phyloP scores from a whole-genome alignment of 53 echinoderm and acorn worm species.

The Antedon mediterranea region DNA sequence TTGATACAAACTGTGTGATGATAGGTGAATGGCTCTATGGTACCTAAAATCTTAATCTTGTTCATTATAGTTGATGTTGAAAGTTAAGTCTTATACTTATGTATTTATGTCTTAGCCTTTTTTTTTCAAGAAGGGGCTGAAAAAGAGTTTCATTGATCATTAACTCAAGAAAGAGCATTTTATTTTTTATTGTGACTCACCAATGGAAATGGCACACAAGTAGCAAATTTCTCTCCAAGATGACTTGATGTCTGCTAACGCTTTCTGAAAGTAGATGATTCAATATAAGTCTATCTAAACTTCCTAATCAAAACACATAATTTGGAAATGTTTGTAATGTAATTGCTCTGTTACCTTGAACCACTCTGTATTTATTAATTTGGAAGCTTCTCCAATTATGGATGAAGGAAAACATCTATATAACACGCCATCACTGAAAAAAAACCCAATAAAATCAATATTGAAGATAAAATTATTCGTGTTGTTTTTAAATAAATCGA shows the following conservation, averaged over 20 bases:
- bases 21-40: too few species aligned
- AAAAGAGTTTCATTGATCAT: too few species aligned
- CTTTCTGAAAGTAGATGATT: slow-evolving; percentile 20
- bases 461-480: too few species aligned
- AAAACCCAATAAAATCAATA: background rate
- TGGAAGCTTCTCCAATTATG: slow-evolving; percentile 36
- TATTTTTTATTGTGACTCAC: slow-evolving; percentile 26
- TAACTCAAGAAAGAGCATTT: too few species aligned
- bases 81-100: too few species aligned
- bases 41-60: too few species aligned
- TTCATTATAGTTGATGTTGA: too few species aligned
- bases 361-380: slow-evolving; percentile 32
- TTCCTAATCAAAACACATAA: background rate
- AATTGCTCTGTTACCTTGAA: slow-evolving; percentile 43
- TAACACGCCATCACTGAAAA: slow-evolving; percentile 34
- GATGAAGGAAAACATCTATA: slow-evolving; percentile 56
- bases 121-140: too few species aligned
- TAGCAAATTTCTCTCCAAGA: slow-evolving; percentile 73
- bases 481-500: too few species aligned
- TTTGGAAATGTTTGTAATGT: too few species aligned
- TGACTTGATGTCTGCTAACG: slow-evolving; percentile 45
- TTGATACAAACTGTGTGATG: too few species aligned
- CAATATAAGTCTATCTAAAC: slow-evolving; percentile 3
- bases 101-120: too few species aligned
- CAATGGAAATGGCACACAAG: slow-evolving; percentile 61